phyloP scores from a whole-genome alignment of 1,140 invertebrate genomes.

The Trichoplusia ni region DNA sequence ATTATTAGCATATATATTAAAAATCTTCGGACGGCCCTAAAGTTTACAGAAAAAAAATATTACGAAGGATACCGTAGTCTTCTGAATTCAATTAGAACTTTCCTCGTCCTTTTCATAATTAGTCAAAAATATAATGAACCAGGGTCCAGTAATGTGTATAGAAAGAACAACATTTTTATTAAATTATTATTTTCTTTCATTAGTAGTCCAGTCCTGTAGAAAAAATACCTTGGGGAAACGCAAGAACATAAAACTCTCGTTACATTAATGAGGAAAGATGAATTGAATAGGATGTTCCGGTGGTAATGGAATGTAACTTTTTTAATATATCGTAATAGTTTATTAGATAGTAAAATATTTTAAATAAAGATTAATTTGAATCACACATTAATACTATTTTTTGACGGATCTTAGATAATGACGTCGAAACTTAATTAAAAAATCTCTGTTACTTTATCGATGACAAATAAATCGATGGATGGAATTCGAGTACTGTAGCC shows the following conservation, averaged over 20 bases:
- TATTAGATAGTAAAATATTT: too few relatives aligned
- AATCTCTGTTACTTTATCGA: too few relatives aligned
- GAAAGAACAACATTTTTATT: conserved; percentile 20
- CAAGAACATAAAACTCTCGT: conserved; percentile 41
- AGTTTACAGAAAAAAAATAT: conserved; percentile 23
- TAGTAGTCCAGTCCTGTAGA: not conserved
- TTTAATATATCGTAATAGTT: too few relatives aligned
- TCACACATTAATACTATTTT: too few relatives aligned
- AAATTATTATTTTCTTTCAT: conserved; percentile 21
- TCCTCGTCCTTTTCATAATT: conserved; percentile 32
- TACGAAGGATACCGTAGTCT: conserved; percentile 17
- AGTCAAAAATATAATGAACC: conserved; percentile 30
- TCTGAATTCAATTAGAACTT: conserved; percentile 36
- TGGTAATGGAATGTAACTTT: too few relatives aligned
- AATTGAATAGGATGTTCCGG: too few relatives aligned
- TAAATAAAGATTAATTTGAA: too few relatives aligned
- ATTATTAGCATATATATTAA: conserved; percentile 42
- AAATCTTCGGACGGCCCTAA: not conserved
- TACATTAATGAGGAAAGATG: conserved; percentile 3
- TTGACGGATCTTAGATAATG: too few relatives aligned
- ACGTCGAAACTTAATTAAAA: too few relatives aligned
- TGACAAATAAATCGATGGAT: too few relatives aligned
- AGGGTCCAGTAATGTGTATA: conserved; percentile 16
- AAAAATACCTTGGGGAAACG: not conserved
- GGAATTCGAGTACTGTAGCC: too few relatives aligned